These are phyloP conservation scores for Phocoena phocoena DNA, from an alignment of 2,113 vertebrate genomes.

Conservation along the genomic window DNA sequence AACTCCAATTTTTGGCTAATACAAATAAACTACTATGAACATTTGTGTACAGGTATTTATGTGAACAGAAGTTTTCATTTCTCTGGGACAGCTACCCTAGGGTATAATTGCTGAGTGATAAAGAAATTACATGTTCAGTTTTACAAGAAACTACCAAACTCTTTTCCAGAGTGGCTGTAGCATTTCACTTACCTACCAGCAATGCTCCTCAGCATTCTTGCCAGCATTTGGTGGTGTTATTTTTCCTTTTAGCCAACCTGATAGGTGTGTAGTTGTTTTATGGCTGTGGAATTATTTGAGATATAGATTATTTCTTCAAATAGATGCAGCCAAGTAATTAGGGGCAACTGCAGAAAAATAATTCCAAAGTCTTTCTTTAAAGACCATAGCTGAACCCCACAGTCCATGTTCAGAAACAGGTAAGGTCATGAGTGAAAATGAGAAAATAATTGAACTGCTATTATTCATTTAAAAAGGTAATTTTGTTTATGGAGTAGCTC, in stretches of 20 bases:
- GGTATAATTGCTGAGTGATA: constrained; percentile 19
- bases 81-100: neutral
- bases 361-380: neutral
- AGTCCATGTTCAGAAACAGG: constrained; percentile 7
- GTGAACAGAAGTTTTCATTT: neutral
- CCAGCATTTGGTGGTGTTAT: neutral
- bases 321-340: neutral
- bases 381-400: neutral
- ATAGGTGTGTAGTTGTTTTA: neutral
- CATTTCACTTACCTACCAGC: neutral
- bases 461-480: neutral
- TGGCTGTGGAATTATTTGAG: neutral
- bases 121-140: constrained; percentile 1
- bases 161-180: neutral
- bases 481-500: neutral
- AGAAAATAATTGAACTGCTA: neutral
- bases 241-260: neutral
- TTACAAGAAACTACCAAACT: constrained; percentile 20
- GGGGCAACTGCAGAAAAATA: neutral
- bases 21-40: neutral
- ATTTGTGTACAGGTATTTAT: neutral
- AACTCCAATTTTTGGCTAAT: neutral
- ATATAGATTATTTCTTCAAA: constrained; percentile 20
- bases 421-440: neutral
- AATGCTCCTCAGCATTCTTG: neutral